Base-by-base conservation (phyloP, 1,140 invertebrate genomes). In the Amyelois transitella region DNA sequence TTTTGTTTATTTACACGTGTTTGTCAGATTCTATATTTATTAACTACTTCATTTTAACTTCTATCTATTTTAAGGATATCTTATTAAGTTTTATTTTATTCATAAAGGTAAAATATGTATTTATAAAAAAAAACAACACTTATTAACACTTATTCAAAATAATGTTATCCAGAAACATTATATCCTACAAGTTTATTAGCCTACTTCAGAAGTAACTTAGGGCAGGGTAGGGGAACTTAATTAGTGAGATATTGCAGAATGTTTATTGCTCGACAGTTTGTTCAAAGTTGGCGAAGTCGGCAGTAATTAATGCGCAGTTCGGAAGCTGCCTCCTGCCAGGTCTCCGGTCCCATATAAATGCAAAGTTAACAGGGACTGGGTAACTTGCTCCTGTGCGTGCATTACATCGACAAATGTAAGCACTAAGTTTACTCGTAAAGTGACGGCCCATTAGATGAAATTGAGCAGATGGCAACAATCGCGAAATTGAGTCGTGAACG, bases 281-380 rank as follows among this genome's bases (percentile, higher is more conserved):
- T 68, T 72, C 44, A 54, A 74, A 73, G 69, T 70, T 74, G 52
- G 6, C 21, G 58, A 8, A 32, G 18, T 48, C 43, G 62, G 51
- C 63, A 57, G 66, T 73, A 74, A 76, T 76, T 76, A 72, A 66
- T 66, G 65, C 59, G 43, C 45, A 72, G 49, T 72, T 70, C 53
- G 61, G 61, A 66, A 69, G 66, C 61, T 48, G 20, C 44, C 18
- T 7, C 55, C 43, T 53, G 62, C 60, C 51, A 59, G 50, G 20
- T 45, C 18, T 20, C 55, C 50, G 54, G 64, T 60, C 51, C 64
- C 55, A 66, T 67, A 62, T 63, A 62, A 65, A 62, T 43, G 47
- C 54, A 52, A 72, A 58, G 62, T 65, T 66, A 68, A 55, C 60
- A 66, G 53, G 51, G 56, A 52, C 58, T 19, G 24, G 14, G 25